Conservation (phyloP, 2,113 vertebrate genomes). For the Coptodon bakossiorum region DNA sequence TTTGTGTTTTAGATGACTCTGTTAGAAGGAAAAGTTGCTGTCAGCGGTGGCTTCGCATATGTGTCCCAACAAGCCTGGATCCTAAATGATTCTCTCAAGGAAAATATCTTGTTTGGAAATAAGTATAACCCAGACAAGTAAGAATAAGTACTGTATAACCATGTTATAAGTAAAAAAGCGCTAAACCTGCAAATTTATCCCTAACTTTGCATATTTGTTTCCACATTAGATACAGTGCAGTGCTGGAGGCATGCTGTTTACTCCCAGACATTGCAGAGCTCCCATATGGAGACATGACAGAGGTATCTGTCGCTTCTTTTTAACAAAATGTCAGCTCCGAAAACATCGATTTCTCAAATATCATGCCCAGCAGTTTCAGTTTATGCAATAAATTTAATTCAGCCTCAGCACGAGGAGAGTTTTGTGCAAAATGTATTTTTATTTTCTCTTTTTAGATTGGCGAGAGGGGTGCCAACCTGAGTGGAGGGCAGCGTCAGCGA, state of each 20-base stretch:
- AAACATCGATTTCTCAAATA: not conserved
- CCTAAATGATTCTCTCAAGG: slow-evolving; percentile 74
- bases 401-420: not conserved
- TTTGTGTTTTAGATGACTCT: slow-evolving; percentile 71
- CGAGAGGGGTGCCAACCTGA: slow-evolving; percentile 76
- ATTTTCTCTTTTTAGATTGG: slow-evolving; percentile 64
- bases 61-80: slow-evolving; percentile 81
- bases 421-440: not conserved
- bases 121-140: slow-evolving; percentile 69
- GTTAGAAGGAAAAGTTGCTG: slow-evolving; percentile 71
- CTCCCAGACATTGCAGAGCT: slow-evolving; percentile 70
- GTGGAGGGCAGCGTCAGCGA: slow-evolving; percentile 78
- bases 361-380: not conserved
- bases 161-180: not conserved
- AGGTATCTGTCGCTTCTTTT: slow-evolving; percentile 56
- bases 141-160: not conserved
- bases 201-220: not conserved
- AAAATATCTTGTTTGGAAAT: slow-evolving; percentile 79
- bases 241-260: slow-evolving; percentile 76
- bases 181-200: not conserved
- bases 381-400: not conserved
- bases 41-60: slow-evolving; percentile 69
- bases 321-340: not conserved
- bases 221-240: slow-evolving; percentile 61
- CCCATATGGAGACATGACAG: slow-evolving; percentile 77